Evolutionary conservation across 2,113 vertebrate species (phyloP).

Genomic region (Catharus fuscescens): DNA sequence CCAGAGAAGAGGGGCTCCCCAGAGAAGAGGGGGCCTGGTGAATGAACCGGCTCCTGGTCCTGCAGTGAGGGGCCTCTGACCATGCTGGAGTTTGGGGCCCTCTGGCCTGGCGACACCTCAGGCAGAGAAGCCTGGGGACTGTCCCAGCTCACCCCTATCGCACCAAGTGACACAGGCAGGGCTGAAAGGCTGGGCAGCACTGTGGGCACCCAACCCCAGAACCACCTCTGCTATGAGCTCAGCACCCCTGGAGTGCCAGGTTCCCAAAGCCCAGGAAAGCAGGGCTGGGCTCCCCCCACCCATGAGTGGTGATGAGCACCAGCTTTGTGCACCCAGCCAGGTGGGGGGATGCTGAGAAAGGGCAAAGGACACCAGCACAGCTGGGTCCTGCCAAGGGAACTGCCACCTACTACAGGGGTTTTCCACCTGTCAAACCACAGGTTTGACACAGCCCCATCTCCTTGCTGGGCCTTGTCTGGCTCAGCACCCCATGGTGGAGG

Average conservation of each 20-base stretch:
- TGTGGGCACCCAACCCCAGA: too few species aligned
- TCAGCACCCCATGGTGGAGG: not conserved
- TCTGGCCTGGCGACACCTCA: not conserved
- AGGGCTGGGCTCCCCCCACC: not conserved
- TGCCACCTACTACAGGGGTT: not conserved
- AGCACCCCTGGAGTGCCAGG: not conserved
- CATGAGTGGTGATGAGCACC: not conserved
- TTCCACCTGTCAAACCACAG: accelerated
- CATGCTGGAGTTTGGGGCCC: not conserved
- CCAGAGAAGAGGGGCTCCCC: not conserved
- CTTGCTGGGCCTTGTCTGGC: not conserved
- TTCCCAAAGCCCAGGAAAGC: not conserved
- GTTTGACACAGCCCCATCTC: not conserved
- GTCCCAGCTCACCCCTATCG: not conserved
- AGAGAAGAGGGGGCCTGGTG: slow-evolving; percentile 11
- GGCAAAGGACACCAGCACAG: not conserved
- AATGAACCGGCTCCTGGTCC: not conserved
- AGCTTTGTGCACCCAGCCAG: accelerated
- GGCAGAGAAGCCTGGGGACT: not conserved
- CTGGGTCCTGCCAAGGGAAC: not conserved
- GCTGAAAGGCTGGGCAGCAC: not conserved
- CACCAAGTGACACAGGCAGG: not conserved
- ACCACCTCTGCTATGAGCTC: not conserved
- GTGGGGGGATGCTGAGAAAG: too few species aligned
- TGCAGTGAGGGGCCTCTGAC: not conserved